These are phyloP conservation scores for Microhierax caerulescens DNA, from an alignment of 2,797 vertebrate genomes.

Conservation along the genomic window DNA sequence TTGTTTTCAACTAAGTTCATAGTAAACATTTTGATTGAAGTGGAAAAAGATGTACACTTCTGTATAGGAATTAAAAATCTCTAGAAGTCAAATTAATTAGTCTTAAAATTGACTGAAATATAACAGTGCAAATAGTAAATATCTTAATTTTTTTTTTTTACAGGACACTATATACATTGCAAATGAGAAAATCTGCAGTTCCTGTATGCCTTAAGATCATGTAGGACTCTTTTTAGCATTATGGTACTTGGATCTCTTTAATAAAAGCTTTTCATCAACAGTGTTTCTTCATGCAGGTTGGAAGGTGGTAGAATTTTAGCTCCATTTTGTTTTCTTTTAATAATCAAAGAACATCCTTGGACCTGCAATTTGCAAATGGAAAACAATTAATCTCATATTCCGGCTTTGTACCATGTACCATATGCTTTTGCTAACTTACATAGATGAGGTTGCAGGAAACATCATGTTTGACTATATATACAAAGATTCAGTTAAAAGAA, in stretches of 20 bases:
- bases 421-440: neutral
- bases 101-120: neutral
- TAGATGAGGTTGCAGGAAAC: neutral
- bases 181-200: constrained; percentile 13
- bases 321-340: constrained; percentile 31
- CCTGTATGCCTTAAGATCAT: constrained; percentile 10
- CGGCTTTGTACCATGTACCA: neutral
- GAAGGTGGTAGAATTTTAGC: neutral
- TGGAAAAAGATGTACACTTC: neutral
- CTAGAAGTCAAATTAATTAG: neutral
- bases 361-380: constrained; percentile 65
- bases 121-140: neutral
- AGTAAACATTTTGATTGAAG: neutral
- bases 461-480: neutral
- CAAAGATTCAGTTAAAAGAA: neutral
- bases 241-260: constrained; percentile 13
- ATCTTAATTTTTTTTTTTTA: neutral
- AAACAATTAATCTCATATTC: constrained; percentile 11
- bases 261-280: neutral
- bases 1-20: neutral
- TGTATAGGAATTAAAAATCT: neutral
- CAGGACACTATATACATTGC: neutral
- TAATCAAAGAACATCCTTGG: neutral
- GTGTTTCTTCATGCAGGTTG: neutral
- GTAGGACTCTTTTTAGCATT: constrained; percentile 37